These are phyloP conservation scores for Tribolium castaneum DNA, from an alignment of 1,140 invertebrate genomes.

Conservation along the genomic window DNA sequence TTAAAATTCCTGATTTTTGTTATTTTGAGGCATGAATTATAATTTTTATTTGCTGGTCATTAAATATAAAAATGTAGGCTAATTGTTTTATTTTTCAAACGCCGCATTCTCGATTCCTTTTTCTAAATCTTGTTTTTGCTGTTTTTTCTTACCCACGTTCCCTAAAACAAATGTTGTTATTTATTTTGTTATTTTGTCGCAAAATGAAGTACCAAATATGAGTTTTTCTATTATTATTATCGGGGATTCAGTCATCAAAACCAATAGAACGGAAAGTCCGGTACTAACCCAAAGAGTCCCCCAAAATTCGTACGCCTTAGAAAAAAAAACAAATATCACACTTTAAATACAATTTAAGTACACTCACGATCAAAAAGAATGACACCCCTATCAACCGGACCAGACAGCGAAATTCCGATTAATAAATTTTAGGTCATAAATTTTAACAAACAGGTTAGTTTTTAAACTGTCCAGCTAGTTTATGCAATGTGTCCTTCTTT, in stretches of 20 bases:
- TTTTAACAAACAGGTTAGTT: no score
- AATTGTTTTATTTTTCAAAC: constrained; percentile 4
- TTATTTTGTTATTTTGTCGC: neutral
- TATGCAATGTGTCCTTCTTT: no score
- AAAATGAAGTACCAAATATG: neutral
- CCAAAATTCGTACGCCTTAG: constrained; percentile 19
- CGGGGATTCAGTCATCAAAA: constrained; percentile 17
- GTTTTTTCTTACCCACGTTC: neutral
- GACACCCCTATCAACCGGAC: no score
- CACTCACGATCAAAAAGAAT: no score
- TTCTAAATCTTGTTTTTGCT: neutral
- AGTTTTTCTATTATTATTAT: constrained; percentile 20
- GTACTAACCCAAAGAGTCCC: neutral
- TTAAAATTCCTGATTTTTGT: neutral
- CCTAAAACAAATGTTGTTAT: neutral
- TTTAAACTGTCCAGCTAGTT: no score
- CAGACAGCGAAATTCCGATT: no score
- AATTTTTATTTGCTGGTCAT: neutral
- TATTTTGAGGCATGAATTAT: neutral
- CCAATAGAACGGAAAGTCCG: neutral
- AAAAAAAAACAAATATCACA: neutral
- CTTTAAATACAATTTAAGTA: no score
- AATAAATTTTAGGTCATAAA: no score
- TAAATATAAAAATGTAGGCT: no score
- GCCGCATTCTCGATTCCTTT: neutral